A percentile compares a stretch with the other conserved stretches of the same genome.
Evolutionary conservation across 2,797 vertebrate genomes (phyloP).

Genomic region (Mormyrus hasselquistii): DNA sequence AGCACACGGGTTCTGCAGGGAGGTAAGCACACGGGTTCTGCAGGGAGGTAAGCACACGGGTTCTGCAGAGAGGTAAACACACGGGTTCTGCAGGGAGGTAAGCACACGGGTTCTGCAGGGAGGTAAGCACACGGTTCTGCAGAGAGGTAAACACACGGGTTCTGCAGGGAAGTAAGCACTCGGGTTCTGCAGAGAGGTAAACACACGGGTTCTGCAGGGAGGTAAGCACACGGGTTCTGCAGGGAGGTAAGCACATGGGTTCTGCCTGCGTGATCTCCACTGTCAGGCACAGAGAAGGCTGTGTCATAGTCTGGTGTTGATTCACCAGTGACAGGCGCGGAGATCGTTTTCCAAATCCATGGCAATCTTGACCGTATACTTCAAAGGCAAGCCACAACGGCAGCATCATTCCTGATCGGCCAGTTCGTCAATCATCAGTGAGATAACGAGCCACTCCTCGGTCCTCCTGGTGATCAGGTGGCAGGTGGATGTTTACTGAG

Average conservation of each 20-base stretch:
- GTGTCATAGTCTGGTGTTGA: neutral
- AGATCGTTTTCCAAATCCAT: neutral
- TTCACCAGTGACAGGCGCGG: neutral
- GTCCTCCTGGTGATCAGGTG: neutral
- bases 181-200: no score
- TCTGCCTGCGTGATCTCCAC: neutral
- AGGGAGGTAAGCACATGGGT: no score
- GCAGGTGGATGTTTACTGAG: neutral
- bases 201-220: no score
- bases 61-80: no score
- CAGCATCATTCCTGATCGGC: neutral
- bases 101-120: no score
- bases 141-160: no score
- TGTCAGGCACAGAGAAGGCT: neutral
- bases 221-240: no score
- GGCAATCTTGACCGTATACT: neutral
- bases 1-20: neutral
- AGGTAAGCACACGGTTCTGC: no score
- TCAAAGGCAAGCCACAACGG: neutral
- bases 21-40: no score
- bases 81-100: no score
- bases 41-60: no score
- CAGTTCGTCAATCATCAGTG: neutral
- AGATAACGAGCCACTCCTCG: neutral
- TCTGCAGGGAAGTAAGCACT: no score